These are phyloP conservation scores for Leucoptera coffeella DNA, from an alignment of 2,888 invertebrate species.

Conservation along the genomic window DNA sequence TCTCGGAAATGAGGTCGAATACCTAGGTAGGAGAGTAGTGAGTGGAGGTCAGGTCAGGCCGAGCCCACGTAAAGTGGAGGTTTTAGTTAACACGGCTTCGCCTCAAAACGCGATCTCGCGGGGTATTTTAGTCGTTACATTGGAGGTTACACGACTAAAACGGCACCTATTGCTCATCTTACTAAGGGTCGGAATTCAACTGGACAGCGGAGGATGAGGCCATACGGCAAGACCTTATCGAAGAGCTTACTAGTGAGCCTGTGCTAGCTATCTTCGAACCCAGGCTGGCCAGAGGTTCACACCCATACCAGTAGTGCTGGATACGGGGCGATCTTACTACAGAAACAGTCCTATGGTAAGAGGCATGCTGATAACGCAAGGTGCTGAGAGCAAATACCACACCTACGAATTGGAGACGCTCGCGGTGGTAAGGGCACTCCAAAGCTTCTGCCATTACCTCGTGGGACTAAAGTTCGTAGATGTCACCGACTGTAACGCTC, in stretches of 20 bases:
- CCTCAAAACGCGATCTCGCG: slow-evolving; percentile 2
- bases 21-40: slow-evolving; percentile 1
- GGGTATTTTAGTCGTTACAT: slow-evolving; percentile 3
- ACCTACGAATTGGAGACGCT: slow-evolving; percentile 3
- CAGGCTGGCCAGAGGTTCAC: slow-evolving; percentile 8
- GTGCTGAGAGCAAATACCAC: slow-evolving; percentile 6
- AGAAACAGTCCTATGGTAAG: slow-evolving; percentile 4
- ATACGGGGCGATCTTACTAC: slow-evolving; percentile 8
- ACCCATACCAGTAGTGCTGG: slow-evolving; percentile 9
- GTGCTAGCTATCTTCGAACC: slow-evolving; percentile 7
- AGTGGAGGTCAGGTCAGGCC: slow-evolving; percentile 3
- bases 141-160: not conserved
- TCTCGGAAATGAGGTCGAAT: slow-evolving; percentile 1
- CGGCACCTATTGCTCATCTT: not conserved
- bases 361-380: slow-evolving; percentile 2
- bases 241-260: slow-evolving; percentile 4
- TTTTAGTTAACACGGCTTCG: not conserved
- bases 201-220: slow-evolving; percentile 2
- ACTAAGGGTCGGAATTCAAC: not conserved
- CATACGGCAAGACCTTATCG: slow-evolving; percentile 1
- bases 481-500: slow-evolving; percentile 6
- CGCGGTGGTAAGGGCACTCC: slow-evolving; percentile 3
- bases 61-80: no score
- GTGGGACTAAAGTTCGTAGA: slow-evolving; percentile 2
- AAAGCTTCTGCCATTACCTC: slow-evolving; percentile 4